Evolutionary conservation across 1,140 invertebrate genomes (phyloP).

Genomic region (Elysia chlorotica): DNA sequence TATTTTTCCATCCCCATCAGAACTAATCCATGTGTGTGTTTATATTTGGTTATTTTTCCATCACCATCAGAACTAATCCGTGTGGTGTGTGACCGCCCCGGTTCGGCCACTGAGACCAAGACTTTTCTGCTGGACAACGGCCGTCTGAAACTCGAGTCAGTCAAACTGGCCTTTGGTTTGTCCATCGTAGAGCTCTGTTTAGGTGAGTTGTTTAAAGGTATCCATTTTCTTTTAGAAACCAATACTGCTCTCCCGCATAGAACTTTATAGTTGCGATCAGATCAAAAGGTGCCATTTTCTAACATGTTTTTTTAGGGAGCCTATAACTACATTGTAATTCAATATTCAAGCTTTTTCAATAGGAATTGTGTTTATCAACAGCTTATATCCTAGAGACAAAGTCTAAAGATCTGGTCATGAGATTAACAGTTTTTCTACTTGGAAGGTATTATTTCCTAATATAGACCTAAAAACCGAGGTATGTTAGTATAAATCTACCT

Average conservation of each 20-base stretch:
- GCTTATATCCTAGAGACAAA: background rate
- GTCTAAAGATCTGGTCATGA: background rate
- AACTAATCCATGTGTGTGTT: no score
- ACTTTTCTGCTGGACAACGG: slow-evolving; percentile 54
- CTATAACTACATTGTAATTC: background rate
- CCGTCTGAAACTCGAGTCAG: slow-evolving; percentile 41
- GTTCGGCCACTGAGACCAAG: slow-evolving; percentile 30
- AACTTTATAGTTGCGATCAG: background rate
- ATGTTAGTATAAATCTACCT: no score
- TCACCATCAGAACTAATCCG: slow-evolving; percentile 39
- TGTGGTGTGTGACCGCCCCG: slow-evolving; percentile 35
- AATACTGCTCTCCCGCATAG: background rate
- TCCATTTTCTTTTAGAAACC: background rate
- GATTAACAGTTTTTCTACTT: no score
- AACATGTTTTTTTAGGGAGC: background rate
- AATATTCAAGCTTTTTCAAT: background rate
- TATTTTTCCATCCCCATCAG: no score
- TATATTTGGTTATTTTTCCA: no score
- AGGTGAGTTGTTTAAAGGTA: slow-evolving; percentile 32
- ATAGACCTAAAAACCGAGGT: no score
- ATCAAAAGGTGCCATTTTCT: background rate
- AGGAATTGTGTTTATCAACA: background rate
- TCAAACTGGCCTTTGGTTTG: slow-evolving; percentile 47
- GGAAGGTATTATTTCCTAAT: no score
- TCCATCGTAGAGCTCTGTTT: slow-evolving; percentile 46